Evolutionary conservation across 2,113 vertebrate species (phyloP), one percentile per base, ranked within the genome.

Genomic region (Dromaius novaehollandiae): DNA sequence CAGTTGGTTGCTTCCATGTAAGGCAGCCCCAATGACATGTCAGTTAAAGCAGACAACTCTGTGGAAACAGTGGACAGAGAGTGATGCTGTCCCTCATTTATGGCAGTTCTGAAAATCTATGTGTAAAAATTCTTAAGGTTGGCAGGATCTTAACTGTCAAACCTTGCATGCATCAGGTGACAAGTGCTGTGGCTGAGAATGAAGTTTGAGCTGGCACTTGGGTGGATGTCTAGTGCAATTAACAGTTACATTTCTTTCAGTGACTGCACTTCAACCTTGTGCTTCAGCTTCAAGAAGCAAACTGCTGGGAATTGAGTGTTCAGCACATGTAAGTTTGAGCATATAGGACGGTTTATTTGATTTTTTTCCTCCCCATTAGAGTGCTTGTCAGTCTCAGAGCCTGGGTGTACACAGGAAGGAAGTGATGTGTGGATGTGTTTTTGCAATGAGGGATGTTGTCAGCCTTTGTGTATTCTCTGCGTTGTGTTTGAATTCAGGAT

Each of bases 331-430:
- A 22, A 66, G 53, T 58, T 6, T 11, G 3, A 85, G 64, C 12
- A 7, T 71, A 17, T n/a, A 61, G 46, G 34, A 25, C 21, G 51
- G 21, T 78, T 88, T 32, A 14, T 76, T 65, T 82, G 25, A 24
- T 69, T 6, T 38, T 13, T 20, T 3, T 24, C 14, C 13, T n/a
- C 3, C 2, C 18, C 16, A 3, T n/a, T 51, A 42, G 2, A 75
- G 44, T 4, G 0, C 42, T 78, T 88, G 4, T 16, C 20, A 30
- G 32, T 70, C 65, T 85, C 21, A 74, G 34, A 83, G 48, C 38
- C n/a, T 53, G 18, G 19, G 26, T 28, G 38, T 51, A 38, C 18
- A 30, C 26, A 38, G 55, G 36, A 75, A 17, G 42, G 13, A 83
- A 73, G 32, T 21, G 38, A 38, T 60, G 32, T 24, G 4, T 28